Percentiles rank a stretch among this genome's conserved stretches.
These are phyloP conservation scores for Mastomys coucha DNA, from an alignment of 2,113 vertebrate species.

Conservation along the genomic window DNA sequence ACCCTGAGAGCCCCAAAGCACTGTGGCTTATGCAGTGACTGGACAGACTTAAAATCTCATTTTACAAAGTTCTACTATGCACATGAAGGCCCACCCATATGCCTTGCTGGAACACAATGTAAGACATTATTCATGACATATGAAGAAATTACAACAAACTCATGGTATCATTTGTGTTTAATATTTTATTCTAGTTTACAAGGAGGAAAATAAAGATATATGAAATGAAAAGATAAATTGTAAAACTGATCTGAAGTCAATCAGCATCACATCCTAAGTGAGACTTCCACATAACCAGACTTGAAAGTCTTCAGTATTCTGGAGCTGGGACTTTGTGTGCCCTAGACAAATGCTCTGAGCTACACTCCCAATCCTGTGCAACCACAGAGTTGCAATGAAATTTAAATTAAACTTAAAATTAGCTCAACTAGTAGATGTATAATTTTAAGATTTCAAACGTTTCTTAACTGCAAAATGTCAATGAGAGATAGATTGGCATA, in stretches of 20 bases:
- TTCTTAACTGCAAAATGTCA: constrained; percentile 58
- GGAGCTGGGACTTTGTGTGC: not conserved
- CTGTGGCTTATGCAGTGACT: not conserved
- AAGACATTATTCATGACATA: not conserved
- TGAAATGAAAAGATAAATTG: not conserved
- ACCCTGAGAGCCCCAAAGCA: not conserved
- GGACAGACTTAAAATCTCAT: constrained; percentile 52
- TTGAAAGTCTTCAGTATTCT: not conserved
- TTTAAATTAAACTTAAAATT: constrained; percentile 57
- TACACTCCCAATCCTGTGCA: not conserved
- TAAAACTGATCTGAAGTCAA: constrained; percentile 24
- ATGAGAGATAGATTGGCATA: not conserved
- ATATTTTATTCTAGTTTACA: constrained; percentile 33
- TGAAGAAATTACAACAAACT: constrained; percentile 25
- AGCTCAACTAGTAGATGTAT: constrained; percentile 32
- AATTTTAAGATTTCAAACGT: constrained; percentile 59
- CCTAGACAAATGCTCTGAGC: not conserved
- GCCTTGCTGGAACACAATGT: not conserved
- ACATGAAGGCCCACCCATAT: constrained; percentile 11
- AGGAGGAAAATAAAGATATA: constrained; percentile 34
- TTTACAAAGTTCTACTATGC: constrained; percentile 17
- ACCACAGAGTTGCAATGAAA: not conserved
- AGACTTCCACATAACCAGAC: constrained; percentile 20
- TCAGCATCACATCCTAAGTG: constrained; percentile 15
- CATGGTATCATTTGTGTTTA: not conserved